Evolutionary conservation across 1,140 invertebrate species (phyloP).

Genomic region (Polypedilum vanderplanki): DNA sequence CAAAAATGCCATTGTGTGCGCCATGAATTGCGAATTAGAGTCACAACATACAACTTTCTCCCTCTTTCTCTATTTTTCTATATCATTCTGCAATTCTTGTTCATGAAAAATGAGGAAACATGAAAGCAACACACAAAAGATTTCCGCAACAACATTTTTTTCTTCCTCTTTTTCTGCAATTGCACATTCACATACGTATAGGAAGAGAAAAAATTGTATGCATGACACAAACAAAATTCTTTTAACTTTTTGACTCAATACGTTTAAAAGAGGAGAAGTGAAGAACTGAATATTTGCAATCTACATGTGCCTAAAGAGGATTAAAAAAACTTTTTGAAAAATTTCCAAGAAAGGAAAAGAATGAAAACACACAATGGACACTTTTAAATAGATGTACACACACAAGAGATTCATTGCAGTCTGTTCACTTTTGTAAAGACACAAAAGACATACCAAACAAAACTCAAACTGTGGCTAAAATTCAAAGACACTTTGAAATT

Average conservation of each 20-base stretch:
- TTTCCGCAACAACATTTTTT: conserved; percentile 15
- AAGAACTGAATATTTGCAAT: not conserved
- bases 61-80: too few relatives aligned
- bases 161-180: not conserved
- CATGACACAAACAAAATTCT: conserved; percentile 18
- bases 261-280: not conserved
- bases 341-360: not conserved
- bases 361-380: not conserved
- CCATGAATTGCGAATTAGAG: conserved; percentile 17
- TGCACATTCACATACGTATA: not conserved
- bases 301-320: not conserved
- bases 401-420: too few relatives aligned
- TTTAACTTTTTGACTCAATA: conserved; percentile 1
- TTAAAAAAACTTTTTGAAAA: not conserved
- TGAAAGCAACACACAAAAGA: conserved; percentile 6
- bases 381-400: too few relatives aligned
- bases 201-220: not conserved
- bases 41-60: not conserved
- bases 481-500: too few relatives aligned
- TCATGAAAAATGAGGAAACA: not conserved
- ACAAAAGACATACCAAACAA: too few relatives aligned
- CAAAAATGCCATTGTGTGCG: conserved; percentile 10
- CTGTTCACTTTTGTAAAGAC: too few relatives aligned
- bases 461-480: too few relatives aligned
- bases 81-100: not conserved